These are phyloP conservation scores for Wasmannia auropunctata DNA, from an alignment of 1,140 invertebrate species.

Conservation along the genomic window DNA sequence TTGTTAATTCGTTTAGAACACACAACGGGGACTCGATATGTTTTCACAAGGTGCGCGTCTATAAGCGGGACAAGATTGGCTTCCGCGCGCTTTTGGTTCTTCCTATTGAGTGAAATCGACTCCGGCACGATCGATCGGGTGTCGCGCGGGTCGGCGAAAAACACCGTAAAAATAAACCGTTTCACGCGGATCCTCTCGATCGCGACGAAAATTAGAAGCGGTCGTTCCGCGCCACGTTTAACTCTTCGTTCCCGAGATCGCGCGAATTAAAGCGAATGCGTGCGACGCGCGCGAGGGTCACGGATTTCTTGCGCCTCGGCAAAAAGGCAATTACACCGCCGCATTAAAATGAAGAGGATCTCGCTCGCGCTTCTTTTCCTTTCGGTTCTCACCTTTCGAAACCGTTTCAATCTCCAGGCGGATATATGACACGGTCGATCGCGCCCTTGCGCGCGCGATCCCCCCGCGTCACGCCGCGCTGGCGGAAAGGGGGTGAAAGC, in stretches of 20 bases:
- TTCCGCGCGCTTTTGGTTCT: not conserved
- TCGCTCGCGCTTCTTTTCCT: not conserved
- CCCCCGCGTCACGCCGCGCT: not conserved
- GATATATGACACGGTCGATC: conserved; percentile 11
- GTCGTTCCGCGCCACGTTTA: too few species aligned
- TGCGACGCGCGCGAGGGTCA: too few species aligned
- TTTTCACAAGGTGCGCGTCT: not conserved
- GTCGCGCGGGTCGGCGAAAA: not conserved
- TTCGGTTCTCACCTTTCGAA: not conserved
- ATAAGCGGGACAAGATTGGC: not conserved
- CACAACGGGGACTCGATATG: not conserved
- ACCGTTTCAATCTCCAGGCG: not conserved
- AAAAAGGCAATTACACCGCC: not conserved
- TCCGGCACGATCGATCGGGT: not conserved
- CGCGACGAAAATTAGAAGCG: not conserved
- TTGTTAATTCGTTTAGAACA: not conserved
- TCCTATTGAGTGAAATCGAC: not conserved
- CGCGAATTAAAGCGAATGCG: not conserved
- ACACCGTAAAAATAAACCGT: too few species aligned
- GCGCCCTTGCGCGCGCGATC: not conserved
- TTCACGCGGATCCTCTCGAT: not conserved
- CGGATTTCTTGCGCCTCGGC: not conserved
- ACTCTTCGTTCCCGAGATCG: not conserved
- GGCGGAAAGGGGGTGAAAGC: not conserved
- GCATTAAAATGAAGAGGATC: not conserved